These are phyloP conservation scores for Microcebus griseorufus DNA, from an alignment of 2,113 vertebrate genomes.

Conservation along the genomic window DNA sequence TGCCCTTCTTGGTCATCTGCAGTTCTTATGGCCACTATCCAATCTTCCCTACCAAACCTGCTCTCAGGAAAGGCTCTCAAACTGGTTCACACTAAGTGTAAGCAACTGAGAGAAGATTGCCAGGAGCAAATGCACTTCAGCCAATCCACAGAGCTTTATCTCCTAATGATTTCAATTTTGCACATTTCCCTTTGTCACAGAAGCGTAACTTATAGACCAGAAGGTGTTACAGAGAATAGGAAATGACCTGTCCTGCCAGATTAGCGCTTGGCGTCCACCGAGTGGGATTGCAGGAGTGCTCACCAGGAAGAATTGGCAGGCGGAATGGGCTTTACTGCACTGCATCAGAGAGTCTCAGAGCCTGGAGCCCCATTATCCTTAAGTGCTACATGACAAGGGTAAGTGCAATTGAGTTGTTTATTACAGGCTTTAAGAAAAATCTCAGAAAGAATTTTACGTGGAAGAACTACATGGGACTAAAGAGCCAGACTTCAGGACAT, in stretches of 20 bases:
- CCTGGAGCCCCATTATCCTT: slow-evolving; percentile 51
- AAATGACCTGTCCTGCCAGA: not conserved
- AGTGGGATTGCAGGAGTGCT: not conserved
- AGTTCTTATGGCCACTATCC: not conserved
- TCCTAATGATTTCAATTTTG: slow-evolving; percentile 24
- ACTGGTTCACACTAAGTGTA: not conserved
- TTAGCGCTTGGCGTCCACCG: not conserved
- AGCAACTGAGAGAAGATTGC: not conserved
- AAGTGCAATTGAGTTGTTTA: slow-evolving; percentile 31
- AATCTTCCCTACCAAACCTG: not conserved
- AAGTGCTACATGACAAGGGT: slow-evolving; percentile 48
- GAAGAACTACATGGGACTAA: not conserved
- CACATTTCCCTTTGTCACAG: slow-evolving; percentile 17
- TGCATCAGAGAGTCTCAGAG: not conserved
- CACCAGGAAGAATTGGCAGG: slow-evolving; percentile 4
- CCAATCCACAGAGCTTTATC: not conserved
- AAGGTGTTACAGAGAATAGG: not conserved
- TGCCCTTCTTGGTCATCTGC: not conserved
- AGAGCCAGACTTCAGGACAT: not conserved
- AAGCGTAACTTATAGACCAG: not conserved
- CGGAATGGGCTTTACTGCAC: slow-evolving; percentile 42
- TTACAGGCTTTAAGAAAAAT: not conserved
- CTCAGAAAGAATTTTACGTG: not conserved
- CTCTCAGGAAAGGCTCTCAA: not conserved
- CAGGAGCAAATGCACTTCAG: not conserved